A percentile compares a stretch with the other conserved stretches of the same genome.
phyloP scores from a whole-genome alignment of 2,797 vertebrate species.

The Apogon talboti region DNA sequence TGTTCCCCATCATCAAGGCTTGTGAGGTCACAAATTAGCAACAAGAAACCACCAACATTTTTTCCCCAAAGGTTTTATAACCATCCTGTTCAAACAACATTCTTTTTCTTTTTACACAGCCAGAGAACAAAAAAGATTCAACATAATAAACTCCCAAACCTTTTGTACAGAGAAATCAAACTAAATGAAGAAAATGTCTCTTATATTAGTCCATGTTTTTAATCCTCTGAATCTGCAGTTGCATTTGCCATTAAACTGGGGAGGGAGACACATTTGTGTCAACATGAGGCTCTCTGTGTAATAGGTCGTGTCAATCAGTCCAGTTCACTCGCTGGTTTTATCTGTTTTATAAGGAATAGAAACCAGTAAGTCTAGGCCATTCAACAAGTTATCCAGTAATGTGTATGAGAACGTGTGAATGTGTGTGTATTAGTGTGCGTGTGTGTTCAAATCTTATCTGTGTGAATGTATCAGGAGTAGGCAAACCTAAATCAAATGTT shows the following conservation, averaged over 20 bases:
- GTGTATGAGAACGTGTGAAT: constrained; percentile 76
- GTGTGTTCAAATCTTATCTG: constrained; percentile 73
- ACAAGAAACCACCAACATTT: constrained; percentile 85
- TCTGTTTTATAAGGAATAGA: constrained; percentile 81
- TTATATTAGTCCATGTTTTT: constrained; percentile 87
- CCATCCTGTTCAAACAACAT: constrained; percentile 87
- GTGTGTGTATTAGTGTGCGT: constrained; percentile 57
- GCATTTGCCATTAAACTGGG: constrained; percentile 82
- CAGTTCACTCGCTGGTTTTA: constrained; percentile 75
- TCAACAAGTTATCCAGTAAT: constrained; percentile 79
- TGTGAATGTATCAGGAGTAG: constrained; percentile 76
- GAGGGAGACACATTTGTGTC: constrained; percentile 82
- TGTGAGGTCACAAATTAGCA: constrained; percentile 87
- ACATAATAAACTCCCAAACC: constrained; percentile 91
- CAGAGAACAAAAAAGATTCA: constrained; percentile 88
- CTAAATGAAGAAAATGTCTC: constrained; percentile 88
- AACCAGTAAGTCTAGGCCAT: constrained; percentile 84
- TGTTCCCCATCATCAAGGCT: constrained; percentile 79
- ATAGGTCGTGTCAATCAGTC: constrained; percentile 81
- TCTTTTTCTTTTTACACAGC: constrained; percentile 87
- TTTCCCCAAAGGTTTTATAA: constrained; percentile 87
- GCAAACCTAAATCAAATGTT: constrained; percentile 76
- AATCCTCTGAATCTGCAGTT: constrained; percentile 82
- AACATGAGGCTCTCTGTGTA: constrained; percentile 84
- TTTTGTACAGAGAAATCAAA: constrained; percentile 90